Evolutionary conservation across 2,797 vertebrate genomes (phyloP).

Genomic region (Podarcis siculus): DNA sequence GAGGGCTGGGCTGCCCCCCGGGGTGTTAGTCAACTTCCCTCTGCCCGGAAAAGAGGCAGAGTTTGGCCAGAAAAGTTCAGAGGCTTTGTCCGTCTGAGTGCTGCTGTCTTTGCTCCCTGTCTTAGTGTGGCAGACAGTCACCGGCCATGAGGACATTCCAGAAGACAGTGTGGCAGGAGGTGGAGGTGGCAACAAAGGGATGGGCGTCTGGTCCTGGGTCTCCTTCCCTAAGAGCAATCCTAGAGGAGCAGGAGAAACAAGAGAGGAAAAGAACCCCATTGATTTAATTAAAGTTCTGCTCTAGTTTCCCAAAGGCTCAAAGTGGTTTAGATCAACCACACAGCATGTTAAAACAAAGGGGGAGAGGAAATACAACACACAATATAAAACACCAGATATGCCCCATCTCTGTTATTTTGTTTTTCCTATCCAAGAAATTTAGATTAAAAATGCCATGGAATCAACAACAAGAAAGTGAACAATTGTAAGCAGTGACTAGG

Average conservation of each 20-base stretch:
- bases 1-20: slow-evolving; percentile 71
- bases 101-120: slow-evolving; percentile 86
- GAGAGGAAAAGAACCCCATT: background rate
- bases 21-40: slow-evolving; percentile 71
- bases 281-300: background rate
- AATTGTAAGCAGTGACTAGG: background rate
- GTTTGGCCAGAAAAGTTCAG: slow-evolving; percentile 81
- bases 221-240: slow-evolving; percentile 81
- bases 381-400: no score
- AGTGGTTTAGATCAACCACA: background rate
- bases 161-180: slow-evolving; percentile 60
- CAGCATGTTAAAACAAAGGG: background rate
- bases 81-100: slow-evolving; percentile 82
- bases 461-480: background rate
- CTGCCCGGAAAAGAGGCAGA: slow-evolving; percentile 75
- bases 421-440: background rate
- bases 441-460: background rate
- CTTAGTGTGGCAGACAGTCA: slow-evolving; percentile 76
- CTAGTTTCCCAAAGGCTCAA: background rate
- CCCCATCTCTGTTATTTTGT: background rate
- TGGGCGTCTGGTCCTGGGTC: slow-evolving; percentile 59
- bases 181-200: slow-evolving; percentile 51
- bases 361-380: no score
- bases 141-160: slow-evolving; percentile 19
- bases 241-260: slow-evolving; percentile 41